Conservation (phyloP, 1,140 invertebrate species). For the Aphidius gifuensis region DNA sequence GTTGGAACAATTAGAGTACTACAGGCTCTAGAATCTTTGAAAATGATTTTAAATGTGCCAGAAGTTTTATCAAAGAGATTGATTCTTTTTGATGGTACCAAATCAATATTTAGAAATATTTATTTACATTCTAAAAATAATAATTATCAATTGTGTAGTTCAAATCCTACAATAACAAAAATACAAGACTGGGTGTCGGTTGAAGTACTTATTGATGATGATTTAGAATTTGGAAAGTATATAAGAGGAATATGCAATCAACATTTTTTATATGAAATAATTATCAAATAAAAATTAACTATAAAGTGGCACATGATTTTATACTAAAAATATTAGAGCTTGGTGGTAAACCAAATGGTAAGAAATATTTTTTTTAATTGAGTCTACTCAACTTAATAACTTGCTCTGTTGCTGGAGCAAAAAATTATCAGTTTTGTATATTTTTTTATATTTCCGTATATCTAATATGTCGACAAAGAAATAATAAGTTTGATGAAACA, state of each 20-base stretch:
- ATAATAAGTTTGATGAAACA: too few relatives aligned
- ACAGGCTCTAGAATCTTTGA: conserved; percentile 92
- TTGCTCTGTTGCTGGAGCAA: too few relatives aligned
- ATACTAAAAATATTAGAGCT: too few relatives aligned
- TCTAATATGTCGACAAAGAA: conserved; percentile 86
- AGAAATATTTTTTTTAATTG: too few relatives aligned
- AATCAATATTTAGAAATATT: conserved; percentile 73
- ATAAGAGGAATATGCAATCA: conserved; percentile 62
- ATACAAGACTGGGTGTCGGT: conserved; percentile 76
- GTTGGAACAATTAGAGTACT: conserved; percentile 86
- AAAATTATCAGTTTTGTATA: too few relatives aligned
- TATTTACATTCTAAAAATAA: conserved; percentile 69
- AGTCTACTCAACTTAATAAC: too few relatives aligned
- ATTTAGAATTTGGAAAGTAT: conserved; percentile 81
- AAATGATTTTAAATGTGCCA: conserved; percentile 70
- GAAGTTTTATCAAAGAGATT: conserved; percentile 69
- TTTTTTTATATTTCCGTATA: too few relatives aligned
- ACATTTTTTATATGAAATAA: conserved; percentile 60
- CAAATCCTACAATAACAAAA: conserved; percentile 65
- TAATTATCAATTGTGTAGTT: conserved; percentile 77
- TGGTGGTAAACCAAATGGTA: too few relatives aligned
- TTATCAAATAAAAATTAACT: conserved; percentile 43
- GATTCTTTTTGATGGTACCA: conserved; percentile 83
- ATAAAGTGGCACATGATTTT: too few relatives aligned
- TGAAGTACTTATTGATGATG: too few relatives aligned